phyloP scores from a whole-genome alignment of 2,113 vertebrate species.

The Parotia lawesii region DNA sequence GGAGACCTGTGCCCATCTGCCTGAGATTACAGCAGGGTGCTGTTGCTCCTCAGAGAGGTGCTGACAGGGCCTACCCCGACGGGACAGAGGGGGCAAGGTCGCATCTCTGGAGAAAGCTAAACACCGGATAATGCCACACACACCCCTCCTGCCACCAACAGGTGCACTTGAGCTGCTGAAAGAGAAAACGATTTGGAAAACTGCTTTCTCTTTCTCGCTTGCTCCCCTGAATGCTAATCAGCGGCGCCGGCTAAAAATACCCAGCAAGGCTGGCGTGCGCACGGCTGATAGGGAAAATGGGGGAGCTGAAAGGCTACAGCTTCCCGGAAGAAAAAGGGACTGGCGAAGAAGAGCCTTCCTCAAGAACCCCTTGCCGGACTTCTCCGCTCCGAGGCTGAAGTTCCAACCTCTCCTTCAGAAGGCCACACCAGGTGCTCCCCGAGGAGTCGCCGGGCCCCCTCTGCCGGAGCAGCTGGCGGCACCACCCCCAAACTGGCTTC shows the following conservation, averaged over 20 bases:
- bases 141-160: not conserved
- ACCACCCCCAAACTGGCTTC: not conserved
- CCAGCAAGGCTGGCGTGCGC: not conserved
- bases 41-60: not conserved
- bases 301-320: not conserved
- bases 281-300: not conserved
- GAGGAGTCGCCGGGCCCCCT: not conserved
- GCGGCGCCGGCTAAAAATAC: constrained; percentile 41
- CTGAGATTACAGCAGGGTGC: not conserved
- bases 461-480: too few relatives aligned
- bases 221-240: constrained; percentile 54
- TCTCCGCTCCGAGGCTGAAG: not conserved
- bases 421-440: not conserved
- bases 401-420: not conserved
- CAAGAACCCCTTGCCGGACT: not conserved
- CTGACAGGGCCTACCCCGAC: accelerated
- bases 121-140: not conserved
- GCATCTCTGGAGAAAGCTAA: not conserved
- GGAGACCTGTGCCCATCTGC: not conserved
- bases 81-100: too few relatives aligned
- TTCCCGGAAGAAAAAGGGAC: not conserved
- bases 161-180: not conserved
- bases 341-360: not conserved
- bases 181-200: not conserved
- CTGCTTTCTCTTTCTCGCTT: not conserved